Evolutionary conservation across 2,113 vertebrate species (phyloP).

Genomic region (Megaleporinus macrocephalus): DNA sequence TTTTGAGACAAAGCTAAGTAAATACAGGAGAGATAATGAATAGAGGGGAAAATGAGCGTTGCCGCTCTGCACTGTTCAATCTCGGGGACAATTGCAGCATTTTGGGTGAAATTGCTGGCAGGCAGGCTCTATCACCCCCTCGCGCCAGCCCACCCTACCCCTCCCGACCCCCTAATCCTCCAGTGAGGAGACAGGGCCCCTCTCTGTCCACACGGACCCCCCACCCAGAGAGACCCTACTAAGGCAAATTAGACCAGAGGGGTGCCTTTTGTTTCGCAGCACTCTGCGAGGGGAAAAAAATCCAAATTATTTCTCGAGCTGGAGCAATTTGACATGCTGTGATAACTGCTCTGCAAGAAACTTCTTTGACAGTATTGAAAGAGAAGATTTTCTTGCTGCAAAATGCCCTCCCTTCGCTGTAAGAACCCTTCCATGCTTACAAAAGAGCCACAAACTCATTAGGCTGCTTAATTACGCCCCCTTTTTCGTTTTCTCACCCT

Average conservation of each 20-base stretch:
- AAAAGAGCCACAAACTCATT: slow-evolving; percentile 95
- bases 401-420: slow-evolving; percentile 76
- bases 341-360: slow-evolving; percentile 99
- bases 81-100: slow-evolving; percentile 82
- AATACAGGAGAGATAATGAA: slow-evolving; percentile 83
- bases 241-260: slow-evolving; percentile 80
- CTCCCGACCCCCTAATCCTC: slow-evolving; percentile 76
- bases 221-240: slow-evolving; percentile 80
- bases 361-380: slow-evolving; percentile 90
- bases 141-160: slow-evolving; percentile 61
- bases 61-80: slow-evolving; percentile 77
- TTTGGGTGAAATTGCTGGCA: slow-evolving; percentile 82
- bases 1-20: slow-evolving; percentile 82
- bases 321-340: slow-evolving; percentile 99
- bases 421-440: slow-evolving; percentile 76
- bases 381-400: slow-evolving; percentile 92
- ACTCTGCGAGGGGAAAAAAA: slow-evolving; percentile 81
- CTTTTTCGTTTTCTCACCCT: slow-evolving; percentile 77
- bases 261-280: slow-evolving; percentile 79
- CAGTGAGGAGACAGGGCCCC: slow-evolving; percentile 70
- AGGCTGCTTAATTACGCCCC: slow-evolving; percentile 96
- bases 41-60: slow-evolving; percentile 77
- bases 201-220: slow-evolving; percentile 81
- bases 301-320: slow-evolving; percentile 92
- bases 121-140: slow-evolving; percentile 64